phyloP scores from a whole-genome alignment of 2,888 invertebrate genomes.

The Cotesia congregata region DNA sequence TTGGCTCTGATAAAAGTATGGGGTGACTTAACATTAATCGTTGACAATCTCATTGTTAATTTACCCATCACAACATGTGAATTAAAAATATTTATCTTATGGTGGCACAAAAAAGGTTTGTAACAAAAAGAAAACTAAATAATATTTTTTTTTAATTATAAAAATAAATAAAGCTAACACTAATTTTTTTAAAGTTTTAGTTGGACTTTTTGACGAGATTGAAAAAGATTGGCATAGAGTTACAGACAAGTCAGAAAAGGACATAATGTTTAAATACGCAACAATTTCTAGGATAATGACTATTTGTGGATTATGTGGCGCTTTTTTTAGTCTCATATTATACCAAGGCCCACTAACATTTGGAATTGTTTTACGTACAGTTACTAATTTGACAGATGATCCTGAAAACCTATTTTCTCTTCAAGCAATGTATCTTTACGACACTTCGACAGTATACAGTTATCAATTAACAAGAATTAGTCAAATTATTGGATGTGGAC shows the following conservation, averaged over 20 bases:
- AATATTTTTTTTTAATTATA: background rate
- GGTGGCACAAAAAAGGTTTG: slow-evolving; percentile 29
- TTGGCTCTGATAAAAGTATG: slow-evolving; percentile 23
- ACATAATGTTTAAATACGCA: slow-evolving; percentile 34
- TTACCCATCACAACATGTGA: slow-evolving; percentile 1
- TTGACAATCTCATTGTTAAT: slow-evolving; percentile 27
- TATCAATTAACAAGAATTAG: slow-evolving; percentile 29
- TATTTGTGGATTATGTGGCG: slow-evolving; percentile 19
- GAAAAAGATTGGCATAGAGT: slow-evolving; percentile 28
- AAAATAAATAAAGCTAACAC: too few species aligned
- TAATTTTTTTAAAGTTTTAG: slow-evolving; percentile 23
- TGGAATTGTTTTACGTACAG: slow-evolving; percentile 28
- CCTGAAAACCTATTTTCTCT: slow-evolving; percentile 20
- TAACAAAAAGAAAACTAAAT: background rate
- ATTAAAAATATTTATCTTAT: slow-evolving; percentile 8
- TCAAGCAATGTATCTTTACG: slow-evolving; percentile 29
- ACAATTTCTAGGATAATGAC: slow-evolving; percentile 26
- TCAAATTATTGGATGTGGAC: slow-evolving; percentile 19
- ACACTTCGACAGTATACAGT: slow-evolving; percentile 24
- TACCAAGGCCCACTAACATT: slow-evolving; percentile 28
- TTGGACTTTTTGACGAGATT: slow-evolving; percentile 21
- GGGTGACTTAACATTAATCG: slow-evolving; percentile 23
- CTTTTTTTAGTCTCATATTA: slow-evolving; percentile 2
- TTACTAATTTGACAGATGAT: slow-evolving; percentile 30
- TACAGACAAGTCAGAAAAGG: slow-evolving; percentile 15